Conservation (phyloP, 2,888 invertebrate genomes). For the Liodrosophila aerea region DNA sequence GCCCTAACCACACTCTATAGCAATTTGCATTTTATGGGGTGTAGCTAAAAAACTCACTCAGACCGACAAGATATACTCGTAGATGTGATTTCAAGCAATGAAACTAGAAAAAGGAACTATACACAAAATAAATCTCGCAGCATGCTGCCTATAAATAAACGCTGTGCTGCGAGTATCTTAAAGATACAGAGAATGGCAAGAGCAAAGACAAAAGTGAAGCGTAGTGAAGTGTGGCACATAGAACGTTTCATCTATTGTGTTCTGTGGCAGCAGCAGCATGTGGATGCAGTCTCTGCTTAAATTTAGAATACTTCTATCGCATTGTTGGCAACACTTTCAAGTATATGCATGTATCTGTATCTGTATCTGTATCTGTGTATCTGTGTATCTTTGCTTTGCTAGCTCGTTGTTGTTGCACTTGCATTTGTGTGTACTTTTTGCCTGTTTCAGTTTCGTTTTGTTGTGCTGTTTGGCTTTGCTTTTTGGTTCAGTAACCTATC, state of each 20-base stretch:
- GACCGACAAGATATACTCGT: slow-evolving; percentile 33
- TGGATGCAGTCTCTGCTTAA: slow-evolving; percentile 47
- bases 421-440: slow-evolving; percentile 22
- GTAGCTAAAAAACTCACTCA: slow-evolving; percentile 13
- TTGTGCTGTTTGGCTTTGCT: slow-evolving; percentile 33
- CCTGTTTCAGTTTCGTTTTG: slow-evolving; percentile 14
- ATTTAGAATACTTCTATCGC: slow-evolving; percentile 48
- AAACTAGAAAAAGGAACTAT: slow-evolving; percentile 15
- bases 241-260: slow-evolving; percentile 37
- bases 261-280: slow-evolving; percentile 34
- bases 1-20: no score
- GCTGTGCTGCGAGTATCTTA: slow-evolving; percentile 20
- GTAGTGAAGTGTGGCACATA: no score
- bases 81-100: slow-evolving; percentile 41
- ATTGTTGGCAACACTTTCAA: slow-evolving; percentile 22
- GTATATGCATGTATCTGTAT: slow-evolving; percentile 4
- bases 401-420: slow-evolving; percentile 38
- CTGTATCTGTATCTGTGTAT: slow-evolving; percentile 9
- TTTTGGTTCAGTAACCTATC: slow-evolving; percentile 70
- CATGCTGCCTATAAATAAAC: slow-evolving; percentile 31
- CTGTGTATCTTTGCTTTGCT: neutral
- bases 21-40: slow-evolving; percentile 5
- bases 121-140: slow-evolving; percentile 11
- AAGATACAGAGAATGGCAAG: slow-evolving; percentile 3
- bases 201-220: slow-evolving; percentile 1